phyloP scores from a whole-genome alignment of 2,113 vertebrate species.

The Malurus melanocephalus region DNA sequence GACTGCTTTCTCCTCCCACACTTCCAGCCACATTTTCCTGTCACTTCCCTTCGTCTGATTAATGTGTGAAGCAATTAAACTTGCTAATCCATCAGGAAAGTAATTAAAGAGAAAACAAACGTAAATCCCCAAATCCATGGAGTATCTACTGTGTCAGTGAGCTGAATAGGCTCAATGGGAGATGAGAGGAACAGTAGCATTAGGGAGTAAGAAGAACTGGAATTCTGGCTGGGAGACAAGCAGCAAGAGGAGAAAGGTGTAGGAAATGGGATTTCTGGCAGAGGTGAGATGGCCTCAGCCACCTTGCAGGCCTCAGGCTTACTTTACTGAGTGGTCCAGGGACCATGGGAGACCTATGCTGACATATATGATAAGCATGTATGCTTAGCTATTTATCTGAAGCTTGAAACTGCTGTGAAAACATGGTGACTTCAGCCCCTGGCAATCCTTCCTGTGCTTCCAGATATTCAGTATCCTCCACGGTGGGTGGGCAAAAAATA shows the following conservation, averaged over 20 bases:
- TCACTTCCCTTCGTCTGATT: not conserved
- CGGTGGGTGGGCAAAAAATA: conserved; percentile 16
- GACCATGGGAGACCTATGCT: not conserved
- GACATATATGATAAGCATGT: not conserved
- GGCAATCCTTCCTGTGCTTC: not conserved
- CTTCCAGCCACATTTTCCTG: conserved; percentile 7
- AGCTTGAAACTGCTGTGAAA: conserved; percentile 48
- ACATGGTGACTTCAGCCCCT: not conserved
- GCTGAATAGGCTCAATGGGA: not conserved
- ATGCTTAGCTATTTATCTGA: conserved; percentile 20
- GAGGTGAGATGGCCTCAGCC: not conserved
- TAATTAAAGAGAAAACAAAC: not conserved
- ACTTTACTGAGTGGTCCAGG: not conserved
- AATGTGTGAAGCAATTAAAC: not conserved
- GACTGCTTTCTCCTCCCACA: not conserved
- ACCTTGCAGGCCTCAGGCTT: not conserved
- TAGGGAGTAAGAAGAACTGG: not conserved
- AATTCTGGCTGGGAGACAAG: not conserved
- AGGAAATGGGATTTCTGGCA: not conserved
- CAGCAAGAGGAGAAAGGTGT: not conserved
- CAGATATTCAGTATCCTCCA: not conserved
- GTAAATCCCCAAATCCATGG: not conserved
- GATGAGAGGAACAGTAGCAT: not conserved
- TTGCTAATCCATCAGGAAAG: not conserved
- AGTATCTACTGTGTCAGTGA: not conserved